Conservation (phyloP, 2,113 vertebrate genomes). For the Gallinago undulata region DNA sequence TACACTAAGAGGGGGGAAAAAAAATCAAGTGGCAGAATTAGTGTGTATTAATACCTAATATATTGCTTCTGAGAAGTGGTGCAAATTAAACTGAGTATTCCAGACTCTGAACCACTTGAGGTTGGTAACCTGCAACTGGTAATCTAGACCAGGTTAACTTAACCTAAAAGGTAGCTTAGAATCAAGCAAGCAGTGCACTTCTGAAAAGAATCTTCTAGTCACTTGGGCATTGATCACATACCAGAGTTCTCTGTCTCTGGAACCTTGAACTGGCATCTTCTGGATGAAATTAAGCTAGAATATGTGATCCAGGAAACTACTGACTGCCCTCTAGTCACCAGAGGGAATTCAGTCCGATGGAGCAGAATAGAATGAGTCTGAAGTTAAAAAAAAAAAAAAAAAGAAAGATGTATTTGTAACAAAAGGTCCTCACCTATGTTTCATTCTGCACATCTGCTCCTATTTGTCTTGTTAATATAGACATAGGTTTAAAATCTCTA, state of each 20-base stretch:
- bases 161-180: neutral
- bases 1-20: neutral
- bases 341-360: neutral
- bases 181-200: neutral
- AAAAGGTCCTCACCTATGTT: neutral
- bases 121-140: neutral
- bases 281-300: neutral
- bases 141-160: neutral
- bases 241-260: neutral
- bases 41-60: neutral
- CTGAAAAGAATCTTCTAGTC: neutral
- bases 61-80: neutral
- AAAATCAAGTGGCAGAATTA: neutral
- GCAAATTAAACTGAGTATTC: neutral
- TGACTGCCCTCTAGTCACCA: neutral
- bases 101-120: neutral
- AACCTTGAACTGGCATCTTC: neutral
- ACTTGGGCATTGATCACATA: neutral
- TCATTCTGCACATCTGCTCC: neutral
- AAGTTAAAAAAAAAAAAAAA: neutral
- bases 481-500: neutral
- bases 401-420: neutral
- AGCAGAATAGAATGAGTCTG: neutral
- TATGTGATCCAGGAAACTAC: fast-evolving
- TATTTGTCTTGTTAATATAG: neutral